Base-by-base conservation (phyloP, 1,140 invertebrate genomes). In the Camponotus vicinus region DNA sequence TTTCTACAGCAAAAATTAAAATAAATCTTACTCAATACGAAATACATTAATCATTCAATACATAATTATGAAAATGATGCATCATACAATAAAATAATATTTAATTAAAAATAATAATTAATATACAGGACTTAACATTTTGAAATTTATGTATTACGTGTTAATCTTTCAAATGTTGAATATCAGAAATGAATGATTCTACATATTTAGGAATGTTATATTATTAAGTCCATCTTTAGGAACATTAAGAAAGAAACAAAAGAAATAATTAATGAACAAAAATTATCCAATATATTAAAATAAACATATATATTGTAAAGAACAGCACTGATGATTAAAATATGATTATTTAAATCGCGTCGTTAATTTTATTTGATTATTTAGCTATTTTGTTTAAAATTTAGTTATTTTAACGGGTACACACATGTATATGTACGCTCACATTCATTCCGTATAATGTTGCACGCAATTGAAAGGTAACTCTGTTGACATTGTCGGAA, bases 401-500 rank as follows among this genome's bases (percentile, higher is more conserved):
- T 55, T 11, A 11, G 37, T 69, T 37, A 69, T 61, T 37, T 61
- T 32, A 2, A 61, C 13, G 59, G 5, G 57, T 4, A 0, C 40
- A 37, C 59, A 21, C 32, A n/a, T 57, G 49, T 52, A 13, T 18
- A 13, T 15, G 3, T 52, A 32, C 37, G 40, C 27, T 64, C 3
- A 4, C n/a, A 11, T 73, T 59, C 42, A 73, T 59, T 45, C 45
- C n/a, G 3, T 42, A 21, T 32, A 73, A 13, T 40, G 67, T 61
- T 59, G 34, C 55, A 32, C 27, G 18, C 69, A 73, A 83, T 83
- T 75, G 55, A 59, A 75, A 63, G 55, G 69, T 27, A 21, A 45
- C 55, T 49, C 15, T 52, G 49, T 75, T 75, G 8, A 13, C 57
- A 8, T 83, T 75, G 79, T 73, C 40, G 69, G n/a, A 42, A 83